Evolutionary conservation across 1,140 invertebrate species (phyloP).

Genomic region (Macrotrachela quadricornifera): DNA sequence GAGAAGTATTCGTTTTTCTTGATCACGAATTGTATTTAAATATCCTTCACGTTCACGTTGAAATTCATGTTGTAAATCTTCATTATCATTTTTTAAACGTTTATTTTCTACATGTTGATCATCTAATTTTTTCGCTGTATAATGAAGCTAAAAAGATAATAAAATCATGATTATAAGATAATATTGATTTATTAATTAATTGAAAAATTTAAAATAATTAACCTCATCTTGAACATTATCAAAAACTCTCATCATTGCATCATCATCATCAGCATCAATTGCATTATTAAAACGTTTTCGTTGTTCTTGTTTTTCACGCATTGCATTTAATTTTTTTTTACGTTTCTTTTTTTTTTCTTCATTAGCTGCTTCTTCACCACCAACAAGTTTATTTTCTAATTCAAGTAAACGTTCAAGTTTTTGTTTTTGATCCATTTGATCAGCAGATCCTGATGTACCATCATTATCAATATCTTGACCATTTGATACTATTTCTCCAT

Average conservation of each 20-base stretch:
- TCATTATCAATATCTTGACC: neutral
- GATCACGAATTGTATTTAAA: neutral
- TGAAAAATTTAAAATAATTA: too few relatives aligned
- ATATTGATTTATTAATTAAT: neutral
- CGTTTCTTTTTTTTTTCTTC: conserved; percentile 35
- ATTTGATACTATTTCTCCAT: neutral
- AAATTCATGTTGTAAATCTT: neutral
- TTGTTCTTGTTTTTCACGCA: conserved; percentile 26
- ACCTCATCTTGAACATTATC: conserved; percentile 8
- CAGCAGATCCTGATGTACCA: neutral
- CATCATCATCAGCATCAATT: conserved; percentile 4
- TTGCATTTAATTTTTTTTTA: conserved; percentile 31
- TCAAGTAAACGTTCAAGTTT: conserved; percentile 34
- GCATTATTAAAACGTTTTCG: neutral
- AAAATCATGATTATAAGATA: too few relatives aligned
- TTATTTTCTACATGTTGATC: conserved; percentile 1
- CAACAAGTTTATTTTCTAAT: conserved; percentile 50
- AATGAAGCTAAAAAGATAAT: neutral
- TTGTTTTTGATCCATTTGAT: neutral
- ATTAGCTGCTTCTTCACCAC: conserved; percentile 53
- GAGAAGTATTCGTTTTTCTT: neutral
- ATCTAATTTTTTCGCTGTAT: conserved; percentile 1
- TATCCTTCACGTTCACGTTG: neutral
- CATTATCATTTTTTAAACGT: neutral
- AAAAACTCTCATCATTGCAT: conserved; percentile 8